Base-by-base conservation (phyloP, 2,113 vertebrate species). In the Campylomormyrus numenius region DNA sequence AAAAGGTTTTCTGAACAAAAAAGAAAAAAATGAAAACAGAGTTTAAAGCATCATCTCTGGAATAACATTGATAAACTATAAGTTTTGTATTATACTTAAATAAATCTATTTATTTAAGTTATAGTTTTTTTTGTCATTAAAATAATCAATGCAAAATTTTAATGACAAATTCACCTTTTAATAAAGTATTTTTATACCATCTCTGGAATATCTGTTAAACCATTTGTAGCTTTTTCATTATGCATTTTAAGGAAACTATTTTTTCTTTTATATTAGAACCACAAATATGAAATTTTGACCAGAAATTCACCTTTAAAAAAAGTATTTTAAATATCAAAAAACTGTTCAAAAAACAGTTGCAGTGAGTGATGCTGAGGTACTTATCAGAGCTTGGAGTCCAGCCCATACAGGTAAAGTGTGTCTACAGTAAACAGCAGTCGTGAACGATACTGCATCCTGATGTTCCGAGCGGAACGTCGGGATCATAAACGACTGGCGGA, bases 321-420 rank as follows among this genome's bases (percentile, higher is more conserved):
- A 86, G 46, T 5, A 48, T 86, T 86, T 86, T 11, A 85, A 85
- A 85, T 48, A 85, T 49, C 13, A 50, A 50, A 86, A 86, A 86
- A n/a, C 1, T 50, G 24, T 27, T 49, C 13, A 50, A 50, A 86
- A 86, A 86, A n/a, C 1, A 31, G 24, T 27, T 5, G 84, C 24
- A 49, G n/a, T 5, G 19, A 50, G 80, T 48, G 39, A 48, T 21
- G 17, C 21, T 85, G 83, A 85, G 39, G 83, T 85, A 85, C 83
- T 48, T 85, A 10, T 85, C 39, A 85, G 21, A 24, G 39, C 39
- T n/a, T 13, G 45, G 83, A 85, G 42, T n/a, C 21, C 19, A 48
- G 19, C 19, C 42, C 39, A 85, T 42, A 84, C 35, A 39, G 80
- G 45, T 84, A 84, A 24, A 85, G 45, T 85, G 21, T 46, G 83